These are phyloP conservation scores for Baronia brevicornis DNA, from an alignment of 2,888 invertebrate species.

Conservation along the genomic window DNA sequence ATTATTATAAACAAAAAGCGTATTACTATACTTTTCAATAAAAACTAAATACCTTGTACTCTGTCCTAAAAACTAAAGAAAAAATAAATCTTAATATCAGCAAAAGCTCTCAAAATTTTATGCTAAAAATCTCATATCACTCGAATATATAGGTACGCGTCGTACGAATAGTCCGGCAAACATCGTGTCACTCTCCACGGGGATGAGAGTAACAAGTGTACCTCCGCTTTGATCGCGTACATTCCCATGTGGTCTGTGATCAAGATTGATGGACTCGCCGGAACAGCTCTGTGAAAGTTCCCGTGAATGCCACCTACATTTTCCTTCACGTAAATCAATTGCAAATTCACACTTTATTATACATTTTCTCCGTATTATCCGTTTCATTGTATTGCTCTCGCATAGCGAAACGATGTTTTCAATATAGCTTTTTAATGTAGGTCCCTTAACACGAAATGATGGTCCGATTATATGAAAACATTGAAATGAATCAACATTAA, in stretches of 20 bases:
- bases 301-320: constrained; percentile 18
- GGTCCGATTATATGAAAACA: constrained; percentile 23
- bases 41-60: too few species aligned
- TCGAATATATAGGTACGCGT: too few species aligned
- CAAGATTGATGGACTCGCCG: constrained; percentile 34
- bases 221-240: constrained; percentile 15
- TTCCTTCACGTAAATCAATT: constrained; percentile 15
- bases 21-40: too few species aligned
- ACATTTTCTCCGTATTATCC: constrained; percentile 19
- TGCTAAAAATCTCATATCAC: too few species aligned
- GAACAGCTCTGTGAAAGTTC: constrained; percentile 24
- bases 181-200: constrained; percentile 13
- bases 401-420: constrained; percentile 18
- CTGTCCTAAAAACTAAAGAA: too few species aligned
- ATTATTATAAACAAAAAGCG: too few species aligned
- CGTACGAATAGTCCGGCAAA: constrained; percentile 13
- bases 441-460: constrained; percentile 20
- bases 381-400: constrained; percentile 18
- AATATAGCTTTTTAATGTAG: constrained; percentile 18
- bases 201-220: constrained; percentile 16
- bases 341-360: constrained; percentile 17
- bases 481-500: constrained; percentile 26
- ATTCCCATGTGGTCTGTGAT: constrained; percentile 25
- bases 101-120: too few species aligned
- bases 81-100: too few species aligned